Percentiles rank a stretch among this genome's conserved stretches.
Evolutionary conservation across 2,888 invertebrate species (phyloP).

Genomic region (Zaprionus obscuricornis): DNA sequence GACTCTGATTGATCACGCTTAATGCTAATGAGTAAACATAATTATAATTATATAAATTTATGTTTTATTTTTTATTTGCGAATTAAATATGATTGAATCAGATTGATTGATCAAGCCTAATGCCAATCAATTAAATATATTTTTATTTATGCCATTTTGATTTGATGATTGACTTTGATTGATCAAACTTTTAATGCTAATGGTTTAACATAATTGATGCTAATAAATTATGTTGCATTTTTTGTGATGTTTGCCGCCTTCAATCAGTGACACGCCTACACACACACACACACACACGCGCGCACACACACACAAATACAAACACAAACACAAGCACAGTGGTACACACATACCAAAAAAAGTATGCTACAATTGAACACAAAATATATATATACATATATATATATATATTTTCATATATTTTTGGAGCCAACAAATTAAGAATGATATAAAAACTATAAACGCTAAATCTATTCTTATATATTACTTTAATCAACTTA

Average conservation of each 20-base stretch:
- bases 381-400: slow-evolving; percentile 2
- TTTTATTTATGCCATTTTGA: too few relatives aligned
- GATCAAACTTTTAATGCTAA: too few relatives aligned
- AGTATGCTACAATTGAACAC: slow-evolving; percentile 15
- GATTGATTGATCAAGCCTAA: too few relatives aligned
- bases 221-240: slow-evolving; percentile 21
- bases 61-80: too few relatives aligned
- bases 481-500: slow-evolving; percentile 35
- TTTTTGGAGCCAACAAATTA: slow-evolving; percentile 43
- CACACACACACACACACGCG: slow-evolving; percentile 7
- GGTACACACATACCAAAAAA: slow-evolving; percentile 36
- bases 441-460: slow-evolving; percentile 3
- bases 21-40: too few relatives aligned
- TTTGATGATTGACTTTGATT: too few relatives aligned
- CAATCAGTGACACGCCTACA: slow-evolving; percentile 47
- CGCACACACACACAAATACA: slow-evolving; percentile 19
- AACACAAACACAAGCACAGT: slow-evolving; percentile 17
- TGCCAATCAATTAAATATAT: too few relatives aligned
- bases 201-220: too few relatives aligned
- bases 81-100: too few relatives aligned
- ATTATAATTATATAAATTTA: too few relatives aligned
- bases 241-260: slow-evolving; percentile 52
- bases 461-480: too few relatives aligned
- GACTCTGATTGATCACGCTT: too few relatives aligned
- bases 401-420: slow-evolving; percentile 1